Evolutionary conservation across 2,888 invertebrate species (phyloP), one percentile per base, ranked within the genome.

Genomic region (Cheilosia impressa): DNA sequence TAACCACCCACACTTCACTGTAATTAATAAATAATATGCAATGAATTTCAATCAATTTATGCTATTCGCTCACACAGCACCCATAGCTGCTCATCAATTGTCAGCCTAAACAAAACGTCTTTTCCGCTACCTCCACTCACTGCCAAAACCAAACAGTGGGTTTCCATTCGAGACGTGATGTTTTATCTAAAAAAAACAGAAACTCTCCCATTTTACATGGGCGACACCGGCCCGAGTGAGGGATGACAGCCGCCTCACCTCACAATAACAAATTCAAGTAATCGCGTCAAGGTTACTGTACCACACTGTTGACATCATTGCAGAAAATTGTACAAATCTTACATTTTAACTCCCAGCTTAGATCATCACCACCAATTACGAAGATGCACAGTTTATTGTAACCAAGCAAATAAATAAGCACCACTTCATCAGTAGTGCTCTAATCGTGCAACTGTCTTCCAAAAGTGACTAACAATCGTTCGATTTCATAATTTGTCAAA

Each of bases 201-300:
- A 17, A 22, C 69, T 60, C 57, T 58, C 50, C 43, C 43, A 38
- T 22, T 17, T 47, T 22, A 31, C 69, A 47, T 47, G 57, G 69
- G 69, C 57, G 43, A 31, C 6, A 24, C 2, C 24, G 50, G 50
- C 24, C 15, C 50, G 38, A 5, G 19, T 47, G 73, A 73, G 47
- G 38, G 65, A 55, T 63, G 73, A 38, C 3, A 57, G 75, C 65
- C 75, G 75, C 65, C 75, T 57, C 65, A 65, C 75, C 75, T 65
- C 13, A 43, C 41, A 47, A 34, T 10, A 34, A 63, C 27, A 73
- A 73, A 34, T 53, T 31, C 34, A 41, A 57, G 31, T 34, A 43
- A 43, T n/a, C 47, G 19, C 31, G 2, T 15, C 75, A 75, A 75
- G 75, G 75, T 65, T 75, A 65, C 53, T 72, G 31, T 34, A 55